phyloP scores from a whole-genome alignment of 2,888 invertebrate species.

The Chaetoderma sp. region DNA sequence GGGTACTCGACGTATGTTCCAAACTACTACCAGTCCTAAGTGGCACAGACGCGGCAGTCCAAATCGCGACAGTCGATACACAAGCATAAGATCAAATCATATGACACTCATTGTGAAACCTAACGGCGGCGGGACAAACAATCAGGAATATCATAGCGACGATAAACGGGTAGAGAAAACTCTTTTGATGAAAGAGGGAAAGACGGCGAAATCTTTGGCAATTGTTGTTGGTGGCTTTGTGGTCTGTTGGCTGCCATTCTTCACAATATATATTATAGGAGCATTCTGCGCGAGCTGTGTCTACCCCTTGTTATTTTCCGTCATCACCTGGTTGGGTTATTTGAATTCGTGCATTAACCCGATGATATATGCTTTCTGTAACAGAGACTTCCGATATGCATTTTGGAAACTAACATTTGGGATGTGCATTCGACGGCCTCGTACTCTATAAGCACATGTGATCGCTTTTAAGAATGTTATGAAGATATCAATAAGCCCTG shows the following conservation, averaged over 20 bases:
- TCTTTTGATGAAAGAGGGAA: constrained; percentile 81
- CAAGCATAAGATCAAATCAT: too few species aligned
- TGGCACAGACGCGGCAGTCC: too few species aligned
- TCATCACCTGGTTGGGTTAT: constrained; percentile 89
- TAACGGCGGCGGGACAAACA: too few species aligned
- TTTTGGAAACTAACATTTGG: constrained; percentile 81
- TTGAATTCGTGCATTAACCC: constrained; percentile 91
- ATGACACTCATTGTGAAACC: too few species aligned
- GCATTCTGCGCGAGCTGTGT: constrained; percentile 79
- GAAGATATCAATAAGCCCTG: too few species aligned
- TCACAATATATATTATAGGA: constrained; percentile 83
- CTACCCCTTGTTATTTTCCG: constrained; percentile 76
- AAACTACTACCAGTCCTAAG: too few species aligned
- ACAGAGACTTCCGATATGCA: constrained; percentile 74
- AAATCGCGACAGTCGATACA: too few species aligned
- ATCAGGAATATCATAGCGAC: too few species aligned
- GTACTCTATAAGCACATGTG: not conserved
- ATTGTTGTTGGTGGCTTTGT: constrained; percentile 90
- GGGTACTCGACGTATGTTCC: too few species aligned
- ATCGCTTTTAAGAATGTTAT: too few species aligned
- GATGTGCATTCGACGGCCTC: not conserved
- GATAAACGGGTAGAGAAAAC: constrained; percentile 41
- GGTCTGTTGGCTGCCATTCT: constrained; percentile 90
- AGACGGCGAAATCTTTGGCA: constrained; percentile 88
- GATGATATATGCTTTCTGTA: constrained; percentile 91